phyloP scores from a whole-genome alignment of 2,113 vertebrate species.

The Dipodomys ordii region DNA sequence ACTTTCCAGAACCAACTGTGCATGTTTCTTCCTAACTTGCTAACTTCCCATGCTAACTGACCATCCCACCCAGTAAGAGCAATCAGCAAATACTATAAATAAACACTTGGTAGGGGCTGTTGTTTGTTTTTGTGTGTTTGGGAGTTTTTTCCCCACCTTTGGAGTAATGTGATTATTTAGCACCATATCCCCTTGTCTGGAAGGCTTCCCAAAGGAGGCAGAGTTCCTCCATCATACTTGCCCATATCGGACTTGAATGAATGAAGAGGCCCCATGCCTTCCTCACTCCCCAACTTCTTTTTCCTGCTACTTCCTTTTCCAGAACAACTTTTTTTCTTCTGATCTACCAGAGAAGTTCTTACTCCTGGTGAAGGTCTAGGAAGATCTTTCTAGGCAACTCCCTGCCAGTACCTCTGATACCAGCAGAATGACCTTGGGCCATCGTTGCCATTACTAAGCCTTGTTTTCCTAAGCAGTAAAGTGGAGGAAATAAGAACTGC shows the following conservation, averaged over 20 bases:
- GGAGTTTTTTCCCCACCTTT: not conserved
- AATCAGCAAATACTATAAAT: not conserved
- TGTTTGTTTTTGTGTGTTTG: not conserved
- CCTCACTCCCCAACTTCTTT: not conserved
- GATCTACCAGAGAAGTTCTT: not conserved
- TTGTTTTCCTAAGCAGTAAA: slow-evolving; percentile 24
- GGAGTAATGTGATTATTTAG: not conserved
- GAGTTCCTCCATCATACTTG: not conserved
- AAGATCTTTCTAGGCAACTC: not conserved
- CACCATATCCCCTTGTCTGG: not conserved
- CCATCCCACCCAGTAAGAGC: not conserved
- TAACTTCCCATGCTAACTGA: not conserved
- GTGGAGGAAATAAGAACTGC: not conserved
- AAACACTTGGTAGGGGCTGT: not conserved
- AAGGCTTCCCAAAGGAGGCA: slow-evolving; percentile 16
- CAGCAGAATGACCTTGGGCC: not conserved
- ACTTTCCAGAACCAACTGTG: not conserved
- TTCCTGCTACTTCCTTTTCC: not conserved
- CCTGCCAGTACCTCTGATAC: not conserved
- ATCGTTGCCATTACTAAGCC: not conserved
- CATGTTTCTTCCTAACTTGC: not conserved
- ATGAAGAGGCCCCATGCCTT: not conserved
- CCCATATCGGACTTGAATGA: too few relatives aligned
- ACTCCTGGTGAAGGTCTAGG: not conserved
- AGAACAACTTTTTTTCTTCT: not conserved